A percentile compares a stretch with the other conserved stretches of the same genome.
Conservation (phyloP, 2,113 vertebrate genomes). For the Telmatochromis sp. region DNA sequence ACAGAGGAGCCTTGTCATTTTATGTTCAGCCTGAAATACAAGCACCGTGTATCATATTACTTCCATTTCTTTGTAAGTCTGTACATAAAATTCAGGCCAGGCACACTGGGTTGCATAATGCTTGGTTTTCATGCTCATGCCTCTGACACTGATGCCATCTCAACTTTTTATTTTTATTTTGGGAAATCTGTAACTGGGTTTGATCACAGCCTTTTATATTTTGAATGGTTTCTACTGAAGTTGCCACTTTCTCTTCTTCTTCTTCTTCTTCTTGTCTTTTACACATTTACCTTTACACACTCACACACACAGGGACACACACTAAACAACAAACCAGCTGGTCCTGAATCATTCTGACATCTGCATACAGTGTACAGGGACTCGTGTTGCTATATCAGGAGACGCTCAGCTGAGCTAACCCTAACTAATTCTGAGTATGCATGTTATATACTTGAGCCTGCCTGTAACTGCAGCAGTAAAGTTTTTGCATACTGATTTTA, state of each 20-base stretch:
- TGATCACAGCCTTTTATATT: not conserved
- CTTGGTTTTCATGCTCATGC: not conserved
- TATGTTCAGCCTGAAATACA: not conserved
- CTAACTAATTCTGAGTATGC: not conserved
- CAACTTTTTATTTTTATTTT: not conserved
- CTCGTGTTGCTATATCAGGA: conserved; percentile 29
- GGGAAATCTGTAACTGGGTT: not conserved
- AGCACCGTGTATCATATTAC: not conserved
- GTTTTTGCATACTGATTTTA: not conserved
- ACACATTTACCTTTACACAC: not conserved
- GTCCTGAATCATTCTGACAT: conserved; percentile 45
- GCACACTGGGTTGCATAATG: not conserved
- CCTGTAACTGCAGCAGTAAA: not conserved
- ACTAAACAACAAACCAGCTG: conserved; percentile 24
- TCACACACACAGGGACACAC: not conserved
- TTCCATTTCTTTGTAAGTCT: not conserved
- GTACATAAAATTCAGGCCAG: not conserved
- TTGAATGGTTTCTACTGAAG: not conserved
- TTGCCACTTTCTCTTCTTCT: not conserved
- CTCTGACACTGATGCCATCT: not conserved
- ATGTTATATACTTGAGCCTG: not conserved
- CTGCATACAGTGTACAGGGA: not conserved
- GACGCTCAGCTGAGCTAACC: conserved; percentile 2
- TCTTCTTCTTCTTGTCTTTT: not conserved
- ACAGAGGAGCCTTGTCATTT: not conserved